Evolutionary conservation across 2,888 invertebrate genomes (phyloP).

Genomic region (Mimachlamys varia): DNA sequence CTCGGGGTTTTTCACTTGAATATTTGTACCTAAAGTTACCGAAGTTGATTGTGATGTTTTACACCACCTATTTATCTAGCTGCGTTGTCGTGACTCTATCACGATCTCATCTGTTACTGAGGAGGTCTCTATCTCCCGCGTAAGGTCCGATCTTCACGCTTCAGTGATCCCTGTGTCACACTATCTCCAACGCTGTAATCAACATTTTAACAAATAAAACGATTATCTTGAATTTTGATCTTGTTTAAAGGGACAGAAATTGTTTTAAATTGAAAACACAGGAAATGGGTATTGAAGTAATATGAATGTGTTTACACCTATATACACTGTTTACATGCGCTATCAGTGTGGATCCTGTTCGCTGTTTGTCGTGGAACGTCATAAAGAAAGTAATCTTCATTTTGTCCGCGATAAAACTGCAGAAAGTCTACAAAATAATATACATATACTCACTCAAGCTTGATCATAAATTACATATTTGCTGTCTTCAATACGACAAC

Average conservation of each 20-base stretch:
- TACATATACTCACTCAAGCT: neutral
- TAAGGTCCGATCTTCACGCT: neutral
- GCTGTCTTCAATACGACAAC: no score
- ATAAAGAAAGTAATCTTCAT: neutral
- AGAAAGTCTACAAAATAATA: neutral
- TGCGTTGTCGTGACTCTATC: neutral
- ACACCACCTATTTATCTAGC: neutral
- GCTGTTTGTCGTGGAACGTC: neutral
- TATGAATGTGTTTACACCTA: slow-evolving; percentile 28
- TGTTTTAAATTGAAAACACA: slow-evolving; percentile 33
- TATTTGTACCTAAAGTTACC: no score
- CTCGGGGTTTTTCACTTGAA: neutral
- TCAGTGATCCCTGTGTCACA: neutral
- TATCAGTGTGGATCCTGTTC: neutral
- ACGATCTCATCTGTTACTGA: neutral
- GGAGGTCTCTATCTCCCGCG: neutral
- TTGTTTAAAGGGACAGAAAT: slow-evolving; percentile 34
- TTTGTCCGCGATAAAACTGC: neutral
- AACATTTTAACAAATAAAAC: slow-evolving; percentile 1
- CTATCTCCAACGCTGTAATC: neutral
- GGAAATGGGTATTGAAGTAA: slow-evolving; percentile 26
- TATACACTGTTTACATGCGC: neutral
- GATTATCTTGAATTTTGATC: slow-evolving; percentile 34
- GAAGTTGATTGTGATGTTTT: neutral
- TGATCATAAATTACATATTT: no score